Conservation (phyloP, 2,113 vertebrate genomes). For the Mugil cephalus region DNA sequence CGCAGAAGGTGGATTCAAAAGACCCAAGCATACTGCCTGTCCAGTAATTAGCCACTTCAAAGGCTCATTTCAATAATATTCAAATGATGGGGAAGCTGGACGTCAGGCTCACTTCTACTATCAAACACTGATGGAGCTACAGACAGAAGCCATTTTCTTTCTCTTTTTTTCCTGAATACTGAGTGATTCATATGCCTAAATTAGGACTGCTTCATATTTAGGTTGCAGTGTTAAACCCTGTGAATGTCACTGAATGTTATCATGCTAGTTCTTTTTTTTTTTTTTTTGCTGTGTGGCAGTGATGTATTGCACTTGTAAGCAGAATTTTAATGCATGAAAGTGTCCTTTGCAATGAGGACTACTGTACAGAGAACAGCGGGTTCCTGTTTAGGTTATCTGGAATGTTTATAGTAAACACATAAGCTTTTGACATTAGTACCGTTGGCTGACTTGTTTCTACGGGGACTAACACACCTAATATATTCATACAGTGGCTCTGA, state of each 20-base stretch:
- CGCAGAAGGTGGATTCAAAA: constrained; percentile 76
- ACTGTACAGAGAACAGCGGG: background rate
- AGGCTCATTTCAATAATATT: constrained; percentile 72
- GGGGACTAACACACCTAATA: background rate
- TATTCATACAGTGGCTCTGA: background rate
- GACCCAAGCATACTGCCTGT: constrained; percentile 52
- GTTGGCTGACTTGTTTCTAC: background rate
- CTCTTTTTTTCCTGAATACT: background rate
- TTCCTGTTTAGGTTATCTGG: background rate
- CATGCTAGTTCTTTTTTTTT: background rate
- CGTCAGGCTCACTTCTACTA: constrained; percentile 46
- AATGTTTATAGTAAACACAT: constrained; percentile 14
- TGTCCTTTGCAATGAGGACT: background rate
- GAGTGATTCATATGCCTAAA: background rate
- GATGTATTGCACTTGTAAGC: background rate
- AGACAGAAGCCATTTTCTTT: constrained; percentile 32
- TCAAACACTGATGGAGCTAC: constrained; percentile 27
- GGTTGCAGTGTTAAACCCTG: background rate
- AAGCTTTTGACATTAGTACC: constrained; percentile 15
- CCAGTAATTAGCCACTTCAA: constrained; percentile 74
- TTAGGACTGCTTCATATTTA: constrained; percentile 11
- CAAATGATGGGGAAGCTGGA: constrained; percentile 64
- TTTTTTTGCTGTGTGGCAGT: background rate
- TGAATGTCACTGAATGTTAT: background rate
- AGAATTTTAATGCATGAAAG: background rate